Evolutionary conservation across 2,888 invertebrate species (phyloP), one percentile per base, ranked within the genome.

Genomic region (Rhingia rostrata): DNA sequence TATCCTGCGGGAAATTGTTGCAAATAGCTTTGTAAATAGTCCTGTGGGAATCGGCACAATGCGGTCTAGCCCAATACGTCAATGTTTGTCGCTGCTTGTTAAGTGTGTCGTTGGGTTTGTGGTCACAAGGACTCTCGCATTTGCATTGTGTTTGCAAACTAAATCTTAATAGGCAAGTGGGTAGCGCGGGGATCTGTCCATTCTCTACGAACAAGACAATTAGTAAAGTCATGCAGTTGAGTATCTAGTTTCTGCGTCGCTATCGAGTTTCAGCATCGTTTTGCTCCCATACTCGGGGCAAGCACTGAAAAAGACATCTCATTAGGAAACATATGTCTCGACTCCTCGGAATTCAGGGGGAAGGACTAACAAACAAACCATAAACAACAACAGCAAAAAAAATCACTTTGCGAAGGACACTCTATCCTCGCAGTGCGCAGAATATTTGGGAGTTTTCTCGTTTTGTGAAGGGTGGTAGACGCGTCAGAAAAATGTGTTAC

Each of bases 301-400:
- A 74, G 53, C 82, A 84, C 49, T 88, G 88, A 87, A 87, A 86
- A 80, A 87, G 88, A 88, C 87, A 87, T 88, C 90, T 90, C 90
- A 90, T 90, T 90, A 90, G 90, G 88, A 89, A 90, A 90, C 90
- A 90, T 90, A 90, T 90, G 90, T 89, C 89, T 86, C 83, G 14
- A 58, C 39, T 70, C 30, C 22, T 43, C n/a, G 49, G 67, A 56
- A 47, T 41, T 22, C 22, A 22, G 47, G 51, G 53, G 74, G 58
- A n/a, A 61, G 53, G 22, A 32, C 22, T 22, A 22, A 22, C 22
- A 22, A 22, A 22, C 22, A 22, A 22, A 22, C 22, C 1, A 22
- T 22, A 2, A 33, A 33, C 22, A 22, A 41, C 49, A 33, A 33
- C 22, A 22, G 35, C 49, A 67, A 41, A 80, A 63, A 74, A 78